Base-by-base conservation (phyloP, 1,140 invertebrate species). In the Brachionus calyciflorus region DNA sequence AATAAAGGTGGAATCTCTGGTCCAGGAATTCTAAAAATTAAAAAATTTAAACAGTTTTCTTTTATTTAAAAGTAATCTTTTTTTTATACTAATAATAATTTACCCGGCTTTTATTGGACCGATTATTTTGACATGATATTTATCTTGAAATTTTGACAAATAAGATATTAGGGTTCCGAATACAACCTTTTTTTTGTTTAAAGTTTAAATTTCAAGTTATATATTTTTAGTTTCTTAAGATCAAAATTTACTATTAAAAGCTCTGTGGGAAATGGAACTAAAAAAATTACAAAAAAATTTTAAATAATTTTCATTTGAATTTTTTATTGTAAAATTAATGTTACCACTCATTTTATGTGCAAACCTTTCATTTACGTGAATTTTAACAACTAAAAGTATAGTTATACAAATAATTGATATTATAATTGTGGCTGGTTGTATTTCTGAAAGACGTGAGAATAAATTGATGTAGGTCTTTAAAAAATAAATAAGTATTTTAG, bases 181-280 rank as follows among this genome's bases (percentile, higher is more conserved):
- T 51, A 79, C 73, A 9, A 79, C 44, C 79, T 79, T 24, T 65
- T 60, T 57, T 57, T 6, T 9, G 10, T n/a, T 21, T 40, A 40
- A 28, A 46, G 44, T 21, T 17, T 30, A 37, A 19, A 26, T 17
- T 12, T 19, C 6, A 44, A 14, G 14, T 7, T 5, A 9, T 0
- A 26, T 3, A 14, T 41, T 26, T 5, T 17, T 51, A 21, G 2
- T 51, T 17, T 51, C n/a, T n/a, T n/a, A n/a, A n/a, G n/a, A n/a
- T n/a, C 3, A 46, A 14, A 21, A 81, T 80, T 81, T 79, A 85
- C 84, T 24, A 85, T 81, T 51, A 85, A 78, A 12, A 85, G 70
- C 53, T 85, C 84, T 10, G 84, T 82, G 6, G 84, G 84, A 26
- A 85, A 78, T 10, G 84, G 84, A 46, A 57, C 60, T 73, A 30